Evolutionary conservation across 2,888 invertebrate genomes (phyloP), one percentile per base, ranked within the genome.

Genomic region (Diaprepes abbreviatus): DNA sequence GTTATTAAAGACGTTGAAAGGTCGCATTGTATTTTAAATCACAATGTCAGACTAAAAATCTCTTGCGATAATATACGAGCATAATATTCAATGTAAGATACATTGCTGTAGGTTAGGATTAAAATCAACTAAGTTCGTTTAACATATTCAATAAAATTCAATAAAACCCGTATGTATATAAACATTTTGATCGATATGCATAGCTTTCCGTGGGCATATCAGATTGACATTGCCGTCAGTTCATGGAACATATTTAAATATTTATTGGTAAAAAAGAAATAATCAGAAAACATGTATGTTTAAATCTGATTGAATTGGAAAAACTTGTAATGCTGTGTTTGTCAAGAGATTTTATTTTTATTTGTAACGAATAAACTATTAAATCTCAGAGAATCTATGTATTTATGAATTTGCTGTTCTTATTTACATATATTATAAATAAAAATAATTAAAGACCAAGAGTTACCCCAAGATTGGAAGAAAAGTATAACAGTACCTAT

Each of bases 141-240:
- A 58, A 28, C 10, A 16, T 38, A 58, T 58, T 58, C 40, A 58
- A 43, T 40, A 28, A 40, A 16, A 58, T 28, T 58, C 14, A 57
- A 57, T 57, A 57, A 38, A 57, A 52, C 52, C 24, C 17, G 31
- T 17, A 52, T 52, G 52, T n/a, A 14, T 40, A 28, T 48, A 48
- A 24, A 48, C 28, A 24, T 28, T 21, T 58, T 40, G 40, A 58
- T 58, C 57, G 57, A 58, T 58, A 58, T 58, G 57, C 28, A 58
- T 40, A 14, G 57, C 40, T 58, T 14, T 58, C 57, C 4, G 16
- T 21, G 24, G 55, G 55, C 7, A 40, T 58, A 58, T 58, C 57
- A 40, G 57, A 58, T 58, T 58, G 40, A 58, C 40, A 28, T 9
- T 12, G 1, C n/a, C 21, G 57, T 58, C 57, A 28, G 4, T 40